These are phyloP conservation scores for Aldabrachelys gigantea DNA, from an alignment of 2,113 vertebrate species.

Conservation along the genomic window DNA sequence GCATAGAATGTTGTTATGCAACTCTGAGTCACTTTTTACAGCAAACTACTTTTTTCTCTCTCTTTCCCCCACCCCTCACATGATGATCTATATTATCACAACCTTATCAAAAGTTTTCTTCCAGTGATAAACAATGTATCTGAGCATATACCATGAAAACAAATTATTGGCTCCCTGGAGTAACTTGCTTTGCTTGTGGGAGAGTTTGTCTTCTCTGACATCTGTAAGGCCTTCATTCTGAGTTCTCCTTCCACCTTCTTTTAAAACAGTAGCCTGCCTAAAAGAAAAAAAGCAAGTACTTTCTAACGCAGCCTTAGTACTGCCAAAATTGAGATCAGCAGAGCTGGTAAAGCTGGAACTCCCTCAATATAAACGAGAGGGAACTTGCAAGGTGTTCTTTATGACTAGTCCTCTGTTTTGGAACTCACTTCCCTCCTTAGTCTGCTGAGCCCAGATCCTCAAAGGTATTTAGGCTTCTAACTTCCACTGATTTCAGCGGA, in stretches of 20 bases:
- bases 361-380: neutral
- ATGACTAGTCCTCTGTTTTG: neutral
- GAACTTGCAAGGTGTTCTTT: neutral
- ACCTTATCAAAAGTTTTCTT: neutral
- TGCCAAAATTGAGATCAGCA: neutral
- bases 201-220: neutral
- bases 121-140: neutral
- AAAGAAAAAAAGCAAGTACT: neutral
- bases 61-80: neutral
- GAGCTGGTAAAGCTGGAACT: neutral
- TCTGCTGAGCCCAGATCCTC: neutral
- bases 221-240: neutral
- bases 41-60: neutral
- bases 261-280: neutral
- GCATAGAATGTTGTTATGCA: neutral
- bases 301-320: neutral
- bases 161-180: neutral
- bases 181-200: neutral
- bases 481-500: neutral
- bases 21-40: rapidly evolving
- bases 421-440: neutral
- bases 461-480: neutral
- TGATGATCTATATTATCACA: neutral
- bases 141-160: neutral
- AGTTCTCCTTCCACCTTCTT: neutral